A percentile compares a stretch with the other conserved stretches of the same genome.
Conservation (phyloP, 2,797 vertebrate species). For the Octomys mimax region DNA sequence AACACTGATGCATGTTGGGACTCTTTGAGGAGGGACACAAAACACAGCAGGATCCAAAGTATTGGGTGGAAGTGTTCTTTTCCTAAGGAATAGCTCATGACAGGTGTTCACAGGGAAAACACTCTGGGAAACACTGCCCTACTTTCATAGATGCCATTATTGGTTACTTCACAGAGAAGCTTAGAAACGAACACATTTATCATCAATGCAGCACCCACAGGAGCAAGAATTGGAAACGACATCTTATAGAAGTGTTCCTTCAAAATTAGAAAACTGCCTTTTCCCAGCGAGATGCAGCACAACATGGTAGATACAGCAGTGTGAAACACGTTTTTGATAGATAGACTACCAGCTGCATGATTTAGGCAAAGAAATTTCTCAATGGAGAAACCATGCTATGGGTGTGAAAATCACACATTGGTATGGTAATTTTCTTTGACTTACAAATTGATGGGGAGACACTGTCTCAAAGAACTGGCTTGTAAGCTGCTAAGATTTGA, state of each 20-base stretch:
- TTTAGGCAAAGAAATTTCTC: slow-evolving; percentile 48
- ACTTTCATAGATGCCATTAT: slow-evolving; percentile 71
- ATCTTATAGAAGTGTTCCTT: not conserved
- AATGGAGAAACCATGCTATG: not conserved
- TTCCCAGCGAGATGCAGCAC: slow-evolving; percentile 39
- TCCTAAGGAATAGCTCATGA: slow-evolving; percentile 21
- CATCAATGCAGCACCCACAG: not conserved
- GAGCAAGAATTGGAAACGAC: slow-evolving; percentile 31
- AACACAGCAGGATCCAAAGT: not conserved
- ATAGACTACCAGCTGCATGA: not conserved
- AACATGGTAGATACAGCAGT: not conserved
- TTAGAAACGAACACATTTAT: slow-evolving; percentile 57
- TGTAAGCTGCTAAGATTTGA: not conserved
- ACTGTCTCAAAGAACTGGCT: not conserved
- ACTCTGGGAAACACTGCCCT: slow-evolving; percentile 68
- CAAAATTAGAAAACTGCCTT: slow-evolving; percentile 3
- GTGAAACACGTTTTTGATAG: not conserved
- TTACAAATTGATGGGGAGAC: not conserved
- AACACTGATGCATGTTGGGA: not conserved
- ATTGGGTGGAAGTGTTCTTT: not conserved
- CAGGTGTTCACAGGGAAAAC: slow-evolving; percentile 42
- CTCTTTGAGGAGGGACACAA: slow-evolving; percentile 16
- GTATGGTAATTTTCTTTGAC: not conserved
- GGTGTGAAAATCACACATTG: not conserved
- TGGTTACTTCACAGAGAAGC: slow-evolving; percentile 38